Evolutionary conservation across 2,113 vertebrate species (phyloP), one percentile per base, ranked within the genome.

Genomic region (Onychostoma macrolepis): DNA sequence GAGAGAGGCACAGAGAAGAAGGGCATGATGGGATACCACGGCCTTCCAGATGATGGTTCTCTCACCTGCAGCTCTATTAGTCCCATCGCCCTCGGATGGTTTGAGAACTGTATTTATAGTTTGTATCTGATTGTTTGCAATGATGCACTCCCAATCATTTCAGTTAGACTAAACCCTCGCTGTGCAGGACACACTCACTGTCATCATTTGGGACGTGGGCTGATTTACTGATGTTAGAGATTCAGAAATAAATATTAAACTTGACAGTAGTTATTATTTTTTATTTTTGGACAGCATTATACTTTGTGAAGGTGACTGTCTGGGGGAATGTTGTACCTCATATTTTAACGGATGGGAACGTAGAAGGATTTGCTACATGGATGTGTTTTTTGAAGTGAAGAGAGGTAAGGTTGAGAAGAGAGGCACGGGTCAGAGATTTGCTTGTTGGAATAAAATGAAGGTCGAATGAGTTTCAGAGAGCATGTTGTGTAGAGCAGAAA

Each of bases 61-160:
- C 33, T 36, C 53, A 11, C n/a, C 85, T 17, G 74, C 41, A 41
- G 61, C 19, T 83, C n/a, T 71, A 45, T 84, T 56, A 69, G 50
- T 15, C n/a, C 67, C 82, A 77, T 33, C 74, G 24, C 33, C 12
- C 26, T 72, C 13, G 36, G 50, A 77, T 75, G 74, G 77, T 28
- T 53, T 6, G 84, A 58, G 69, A 50, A 78, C 81, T 88, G 56
- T 76, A 28, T 76, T 78, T 43, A 63, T 79, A 84, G 36, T 56
- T 48, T 48, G 11, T 72, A 65, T 76, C 77, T 86, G 28, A 79
- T 38, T 65, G 17, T 30, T 61, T 81, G 76, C 43, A 58, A 75
- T 80, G 43, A 86, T 69, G 75, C 88, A 78, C 81, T 88, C 48
- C 43, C 50, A 83, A 89, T 86, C 80, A 41, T 83, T 80, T 50